Evolutionary conservation across 2,113 vertebrate genomes (phyloP).

Genomic region (Nettapus auritus): DNA sequence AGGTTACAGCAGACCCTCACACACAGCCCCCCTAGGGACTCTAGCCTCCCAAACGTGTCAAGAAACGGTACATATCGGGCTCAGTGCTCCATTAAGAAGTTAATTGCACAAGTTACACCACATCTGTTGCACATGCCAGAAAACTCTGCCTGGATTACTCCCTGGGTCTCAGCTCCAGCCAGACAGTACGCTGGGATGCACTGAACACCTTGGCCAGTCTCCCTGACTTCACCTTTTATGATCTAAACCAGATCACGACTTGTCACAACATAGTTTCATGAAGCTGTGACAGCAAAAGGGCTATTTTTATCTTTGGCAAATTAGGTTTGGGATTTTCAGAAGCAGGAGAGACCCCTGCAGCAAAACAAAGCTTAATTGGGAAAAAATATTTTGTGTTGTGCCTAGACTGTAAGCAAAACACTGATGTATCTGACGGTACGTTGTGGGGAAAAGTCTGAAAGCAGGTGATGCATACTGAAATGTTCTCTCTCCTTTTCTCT

Average conservation of each 20-base stretch:
- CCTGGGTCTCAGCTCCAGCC: not conserved
- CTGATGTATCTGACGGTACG: not conserved
- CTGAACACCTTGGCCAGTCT: not conserved
- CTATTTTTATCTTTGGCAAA: slow-evolving; percentile 6
- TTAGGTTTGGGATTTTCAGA: not conserved
- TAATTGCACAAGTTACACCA: not conserved
- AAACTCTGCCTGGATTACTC: not conserved
- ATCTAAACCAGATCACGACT: not conserved
- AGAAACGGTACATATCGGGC: not conserved
- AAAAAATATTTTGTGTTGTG: not conserved
- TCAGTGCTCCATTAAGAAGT: not conserved
- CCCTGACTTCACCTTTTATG: not conserved
- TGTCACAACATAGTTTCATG: not conserved
- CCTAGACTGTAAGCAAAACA: not conserved
- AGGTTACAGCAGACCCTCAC: not conserved
- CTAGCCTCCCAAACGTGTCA: not conserved
- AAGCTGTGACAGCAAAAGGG: not conserved
- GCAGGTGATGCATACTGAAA: not conserved
- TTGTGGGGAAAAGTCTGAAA: slow-evolving; percentile 14
- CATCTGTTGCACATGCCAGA: not conserved
- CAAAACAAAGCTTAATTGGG: slow-evolving; percentile 15
- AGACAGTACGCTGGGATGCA: not conserved
- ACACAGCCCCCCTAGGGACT: not conserved
- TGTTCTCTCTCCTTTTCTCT: not conserved
- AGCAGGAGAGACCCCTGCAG: not conserved